Conservation (phyloP, 2,888 invertebrate species). For the Chirona hameri region DNA sequence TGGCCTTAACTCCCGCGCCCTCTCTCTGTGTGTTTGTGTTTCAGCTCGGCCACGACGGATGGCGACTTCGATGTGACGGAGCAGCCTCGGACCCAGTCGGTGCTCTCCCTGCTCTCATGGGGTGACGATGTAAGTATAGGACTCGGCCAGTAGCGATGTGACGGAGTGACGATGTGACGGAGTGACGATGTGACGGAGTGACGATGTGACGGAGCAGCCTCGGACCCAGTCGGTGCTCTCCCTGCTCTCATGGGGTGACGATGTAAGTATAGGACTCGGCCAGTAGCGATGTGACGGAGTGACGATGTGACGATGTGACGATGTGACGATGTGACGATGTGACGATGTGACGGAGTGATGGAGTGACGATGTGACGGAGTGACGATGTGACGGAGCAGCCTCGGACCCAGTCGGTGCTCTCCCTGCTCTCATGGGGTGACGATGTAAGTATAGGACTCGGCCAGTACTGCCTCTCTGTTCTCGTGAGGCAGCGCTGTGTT, state of each 20-base stretch:
- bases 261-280: background rate
- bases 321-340: too few relatives aligned
- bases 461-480: too few relatives aligned
- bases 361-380: background rate
- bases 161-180: too few relatives aligned
- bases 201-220: background rate
- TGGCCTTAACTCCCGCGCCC: too few relatives aligned
- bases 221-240: slow-evolving; percentile 11
- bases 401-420: slow-evolving; percentile 1
- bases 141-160: too few relatives aligned
- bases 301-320: too few relatives aligned
- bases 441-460: background rate
- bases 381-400: too few relatives aligned
- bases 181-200: too few relatives aligned
- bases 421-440: background rate
- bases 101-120: background rate
- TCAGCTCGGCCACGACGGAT: background rate
- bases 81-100: slow-evolving; percentile 2
- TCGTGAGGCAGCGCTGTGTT: too few relatives aligned
- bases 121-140: background rate
- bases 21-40: too few relatives aligned
- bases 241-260: background rate
- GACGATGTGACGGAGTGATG: background rate
- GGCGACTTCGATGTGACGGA: background rate
- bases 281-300: too few relatives aligned